Evolutionary conservation across 2,888 invertebrate species (phyloP).

Genomic region (Scaeva pyrastri): DNA sequence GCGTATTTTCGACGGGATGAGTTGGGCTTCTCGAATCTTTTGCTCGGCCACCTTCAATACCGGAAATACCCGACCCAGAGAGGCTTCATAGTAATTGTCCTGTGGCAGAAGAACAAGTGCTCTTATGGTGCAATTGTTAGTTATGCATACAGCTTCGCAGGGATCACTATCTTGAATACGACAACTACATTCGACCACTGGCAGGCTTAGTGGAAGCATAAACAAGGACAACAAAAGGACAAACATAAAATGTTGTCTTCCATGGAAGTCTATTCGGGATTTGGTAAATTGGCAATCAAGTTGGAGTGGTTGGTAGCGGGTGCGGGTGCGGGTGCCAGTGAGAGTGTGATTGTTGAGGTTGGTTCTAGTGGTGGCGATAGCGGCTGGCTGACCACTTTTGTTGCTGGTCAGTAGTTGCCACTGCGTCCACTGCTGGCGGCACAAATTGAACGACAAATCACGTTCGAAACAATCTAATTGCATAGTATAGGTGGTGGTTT

Average conservation of each 20-base stretch:
- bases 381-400: conserved; percentile 4
- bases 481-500: conserved; percentile 61
- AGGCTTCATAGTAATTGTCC: conserved; percentile 85
- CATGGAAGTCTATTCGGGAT: conserved; percentile 25
- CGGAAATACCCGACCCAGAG: conserved; percentile 86
- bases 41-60: conserved; percentile 87
- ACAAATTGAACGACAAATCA: conserved; percentile 37
- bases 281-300: conserved; percentile 46
- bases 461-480: conserved; percentile 52
- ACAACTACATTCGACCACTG: conserved; percentile 75
- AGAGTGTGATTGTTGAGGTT: conserved; percentile 5
- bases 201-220: conserved; percentile 33
- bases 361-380: background rate
- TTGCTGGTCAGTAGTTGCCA: conserved; percentile 2
- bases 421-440: conserved; percentile 29
- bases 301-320: no score
- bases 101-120: conserved; percentile 88
- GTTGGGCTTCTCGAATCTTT: conserved; percentile 84
- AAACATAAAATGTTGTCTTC: conserved; percentile 31
- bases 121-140: conserved; percentile 86
- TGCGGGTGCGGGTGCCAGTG: no score
- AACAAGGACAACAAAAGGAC: conserved; percentile 38
- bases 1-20: conserved; percentile 86
- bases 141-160: conserved; percentile 81
- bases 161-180: conserved; percentile 80